Percentiles rank a stretch among this genome's conserved stretches.
phyloP scores from a whole-genome alignment of 2,113 vertebrate genomes.

The Grammatotria lemairii region DNA sequence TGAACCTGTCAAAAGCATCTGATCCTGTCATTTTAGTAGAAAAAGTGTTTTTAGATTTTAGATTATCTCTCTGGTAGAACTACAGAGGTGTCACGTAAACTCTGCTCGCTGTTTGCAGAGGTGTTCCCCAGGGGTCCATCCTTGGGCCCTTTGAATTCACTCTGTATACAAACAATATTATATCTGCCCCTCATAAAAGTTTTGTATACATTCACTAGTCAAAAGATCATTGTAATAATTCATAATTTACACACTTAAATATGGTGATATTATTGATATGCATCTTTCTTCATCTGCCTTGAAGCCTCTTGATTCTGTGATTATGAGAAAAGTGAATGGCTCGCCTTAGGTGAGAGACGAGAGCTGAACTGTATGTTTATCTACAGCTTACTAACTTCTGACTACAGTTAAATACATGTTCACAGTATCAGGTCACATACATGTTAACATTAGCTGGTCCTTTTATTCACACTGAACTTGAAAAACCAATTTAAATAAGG shows the following conservation, averaged over 20 bases:
- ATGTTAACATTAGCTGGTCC: accelerated
- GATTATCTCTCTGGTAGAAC: neutral
- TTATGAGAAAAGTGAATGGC: accelerated
- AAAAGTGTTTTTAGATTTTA: neutral
- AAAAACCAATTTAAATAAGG: neutral
- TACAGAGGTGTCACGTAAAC: neutral
- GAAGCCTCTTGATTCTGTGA: neutral
- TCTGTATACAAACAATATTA: neutral
- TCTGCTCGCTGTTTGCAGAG: neutral
- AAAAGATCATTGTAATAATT: neutral
- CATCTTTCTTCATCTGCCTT: neutral
- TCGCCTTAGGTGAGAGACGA: accelerated
- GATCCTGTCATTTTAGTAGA: neutral
- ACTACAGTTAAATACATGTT: neutral
- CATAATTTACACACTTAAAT: neutral
- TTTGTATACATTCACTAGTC: neutral
- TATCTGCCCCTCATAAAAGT: accelerated
- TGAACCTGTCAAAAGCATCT: neutral
- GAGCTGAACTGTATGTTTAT: neutral
- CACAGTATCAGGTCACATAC: neutral
- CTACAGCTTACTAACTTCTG: neutral
- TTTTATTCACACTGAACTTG: neutral
- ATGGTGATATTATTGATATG: neutral
- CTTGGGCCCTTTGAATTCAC: neutral
- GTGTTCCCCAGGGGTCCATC: neutral